Percentiles rank a stretch among this genome's conserved stretches.
phyloP scores from a whole-genome alignment of 2,888 invertebrate species.

The Agrenia bidenticulata region DNA sequence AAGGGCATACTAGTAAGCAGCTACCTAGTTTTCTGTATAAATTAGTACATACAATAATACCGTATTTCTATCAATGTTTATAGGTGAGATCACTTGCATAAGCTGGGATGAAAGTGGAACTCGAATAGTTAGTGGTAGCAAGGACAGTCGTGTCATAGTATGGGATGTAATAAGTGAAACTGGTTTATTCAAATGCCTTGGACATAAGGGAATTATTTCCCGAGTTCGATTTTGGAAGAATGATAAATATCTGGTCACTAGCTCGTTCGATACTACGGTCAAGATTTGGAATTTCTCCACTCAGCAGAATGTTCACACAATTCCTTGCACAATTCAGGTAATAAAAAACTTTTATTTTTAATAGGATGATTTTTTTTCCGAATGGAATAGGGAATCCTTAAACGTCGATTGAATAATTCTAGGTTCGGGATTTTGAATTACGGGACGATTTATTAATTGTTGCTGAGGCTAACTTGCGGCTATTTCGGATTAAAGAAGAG shows the following conservation, averaged over 20 bases:
- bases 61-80: no score
- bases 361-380: no score
- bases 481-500: constrained; percentile 38
- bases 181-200: constrained; percentile 83
- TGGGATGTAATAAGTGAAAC: constrained; percentile 93
- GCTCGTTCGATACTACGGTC: constrained; percentile 90
- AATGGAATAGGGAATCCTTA: no score
- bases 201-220: constrained; percentile 88
- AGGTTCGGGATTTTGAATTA: constrained; percentile 46
- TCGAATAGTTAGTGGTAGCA: constrained; percentile 43
- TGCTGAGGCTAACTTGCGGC: constrained; percentile 44
- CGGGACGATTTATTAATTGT: constrained; percentile 47
- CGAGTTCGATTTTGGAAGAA: constrained; percentile 73
- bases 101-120: constrained; percentile 47
- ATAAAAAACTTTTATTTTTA: no score
- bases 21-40: no score
- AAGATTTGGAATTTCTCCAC: constrained; percentile 97
- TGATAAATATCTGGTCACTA: constrained; percentile 70
- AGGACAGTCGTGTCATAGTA: constrained; percentile 90
- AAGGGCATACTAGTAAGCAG: constrained; percentile 68
- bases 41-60: no score
- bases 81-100: constrained; percentile 43
- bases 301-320: constrained; percentile 91
- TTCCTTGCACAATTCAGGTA: constrained; percentile 84
- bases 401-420: not conserved